Evolutionary conservation across 2,888 invertebrate genomes (phyloP).

Genomic region (Tetragonula carbonaria): DNA sequence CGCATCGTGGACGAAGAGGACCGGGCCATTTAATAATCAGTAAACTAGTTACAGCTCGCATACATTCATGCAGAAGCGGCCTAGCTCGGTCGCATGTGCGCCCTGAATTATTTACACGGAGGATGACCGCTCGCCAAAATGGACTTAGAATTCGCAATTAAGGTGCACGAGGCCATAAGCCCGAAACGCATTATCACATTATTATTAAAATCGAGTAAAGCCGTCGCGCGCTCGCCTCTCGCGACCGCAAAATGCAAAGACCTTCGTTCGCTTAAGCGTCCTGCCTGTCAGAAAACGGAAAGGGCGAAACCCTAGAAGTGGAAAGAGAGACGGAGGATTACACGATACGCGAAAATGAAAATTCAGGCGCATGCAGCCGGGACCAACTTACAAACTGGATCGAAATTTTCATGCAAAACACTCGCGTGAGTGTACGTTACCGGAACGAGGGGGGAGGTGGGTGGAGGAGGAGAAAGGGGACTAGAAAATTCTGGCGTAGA

Average conservation of each 20-base stretch:
- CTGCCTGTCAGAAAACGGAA: constrained; percentile 6
- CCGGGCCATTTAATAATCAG: constrained; percentile 73
- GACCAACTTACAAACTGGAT: constrained; percentile 19
- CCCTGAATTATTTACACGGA: constrained; percentile 73
- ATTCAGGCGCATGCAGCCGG: constrained; percentile 24
- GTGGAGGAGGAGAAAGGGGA: constrained; percentile 1
- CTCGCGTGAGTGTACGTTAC: constrained; percentile 28
- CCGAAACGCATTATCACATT: constrained; percentile 72
- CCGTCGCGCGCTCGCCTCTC: constrained; percentile 40
- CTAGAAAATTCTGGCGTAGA: constrained; percentile 29
- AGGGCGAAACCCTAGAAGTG: not conserved
- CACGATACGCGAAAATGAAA: constrained; percentile 34
- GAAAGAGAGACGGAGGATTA: not conserved
- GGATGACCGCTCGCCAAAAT: constrained; percentile 75
- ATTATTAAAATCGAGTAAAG: constrained; percentile 72
- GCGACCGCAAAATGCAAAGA: constrained; percentile 60
- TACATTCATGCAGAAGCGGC: constrained; percentile 67
- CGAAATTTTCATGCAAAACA: constrained; percentile 54
- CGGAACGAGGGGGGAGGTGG: not conserved
- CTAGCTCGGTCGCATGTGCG: constrained; percentile 72
- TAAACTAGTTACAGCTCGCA: constrained; percentile 72
- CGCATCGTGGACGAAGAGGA: constrained; percentile 56
- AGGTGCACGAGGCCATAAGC: constrained; percentile 65
- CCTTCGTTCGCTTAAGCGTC: constrained; percentile 53
- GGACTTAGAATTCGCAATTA: constrained; percentile 76